Evolutionary conservation across 2,888 invertebrate genomes (phyloP).

Genomic region (Phortica okadai): DNA sequence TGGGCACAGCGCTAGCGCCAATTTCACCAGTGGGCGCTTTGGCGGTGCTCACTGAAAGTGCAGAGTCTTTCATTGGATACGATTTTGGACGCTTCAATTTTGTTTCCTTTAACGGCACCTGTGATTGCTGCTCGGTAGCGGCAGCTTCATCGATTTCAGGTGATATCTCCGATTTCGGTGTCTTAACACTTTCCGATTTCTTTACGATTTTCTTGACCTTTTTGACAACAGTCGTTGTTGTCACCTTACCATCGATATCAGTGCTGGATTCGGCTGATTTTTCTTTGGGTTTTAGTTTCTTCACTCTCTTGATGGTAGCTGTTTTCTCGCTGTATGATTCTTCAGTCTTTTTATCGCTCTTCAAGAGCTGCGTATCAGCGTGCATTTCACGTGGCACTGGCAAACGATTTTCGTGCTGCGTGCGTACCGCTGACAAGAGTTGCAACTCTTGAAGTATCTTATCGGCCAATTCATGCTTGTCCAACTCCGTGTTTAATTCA

Average conservation of each 20-base stretch:
- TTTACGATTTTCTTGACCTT: conserved; percentile 72
- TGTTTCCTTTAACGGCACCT: conserved; percentile 75
- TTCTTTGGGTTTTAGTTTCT: conserved; percentile 69
- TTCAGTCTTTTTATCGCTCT: conserved; percentile 39
- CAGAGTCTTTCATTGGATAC: conserved; percentile 77
- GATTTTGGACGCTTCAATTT: conserved; percentile 79
- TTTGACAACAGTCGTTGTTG: conserved; percentile 56
- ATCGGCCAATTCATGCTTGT: conserved; percentile 72
- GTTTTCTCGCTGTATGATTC: conserved; percentile 49
- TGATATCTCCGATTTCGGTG: conserved; percentile 45
- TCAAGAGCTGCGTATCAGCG: conserved; percentile 19
- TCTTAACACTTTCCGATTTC: conserved; percentile 56
- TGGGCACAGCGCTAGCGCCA: conserved; percentile 35
- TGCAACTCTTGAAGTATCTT: conserved; percentile 75
- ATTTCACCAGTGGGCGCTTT: conserved; percentile 47
- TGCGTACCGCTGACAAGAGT: conserved; percentile 68
- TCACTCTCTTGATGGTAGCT: conserved; percentile 63
- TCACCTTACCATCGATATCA: conserved; percentile 44
- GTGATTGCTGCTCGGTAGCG: conserved; percentile 36
- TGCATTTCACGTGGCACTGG: conserved; percentile 39
- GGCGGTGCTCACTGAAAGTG: conserved; percentile 48
- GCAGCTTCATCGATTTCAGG: neutral
- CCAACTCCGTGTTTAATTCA: conserved; percentile 57
- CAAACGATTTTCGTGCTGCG: conserved; percentile 55
- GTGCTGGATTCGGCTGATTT: conserved; percentile 47